Percentiles rank a stretch among this genome's conserved stretches.
Evolutionary conservation across 2,113 vertebrate genomes (phyloP).

Genomic region (Macrotis lagotis): DNA sequence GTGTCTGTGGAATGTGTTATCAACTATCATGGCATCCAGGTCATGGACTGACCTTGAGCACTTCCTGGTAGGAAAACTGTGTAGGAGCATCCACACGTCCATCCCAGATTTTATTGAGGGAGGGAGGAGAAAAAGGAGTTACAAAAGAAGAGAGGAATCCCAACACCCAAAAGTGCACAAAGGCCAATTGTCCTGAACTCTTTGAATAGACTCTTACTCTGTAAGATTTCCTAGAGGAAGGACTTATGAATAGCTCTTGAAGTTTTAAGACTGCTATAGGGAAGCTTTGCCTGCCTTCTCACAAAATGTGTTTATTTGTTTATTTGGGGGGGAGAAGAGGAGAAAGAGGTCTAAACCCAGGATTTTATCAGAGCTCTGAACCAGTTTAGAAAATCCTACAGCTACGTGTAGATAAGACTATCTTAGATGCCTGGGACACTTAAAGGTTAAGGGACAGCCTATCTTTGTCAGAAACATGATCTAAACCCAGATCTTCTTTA

Average conservation of each 20-base stretch:
- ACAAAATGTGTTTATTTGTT: no score
- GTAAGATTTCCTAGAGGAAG: background rate
- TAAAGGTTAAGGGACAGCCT: no score
- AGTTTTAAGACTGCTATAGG: background rate
- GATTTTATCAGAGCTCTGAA: no score
- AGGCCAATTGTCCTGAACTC: background rate
- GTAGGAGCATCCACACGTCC: background rate
- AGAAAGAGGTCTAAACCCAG: no score
- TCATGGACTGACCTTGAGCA: background rate
- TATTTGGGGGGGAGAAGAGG: no score
- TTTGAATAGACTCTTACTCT: background rate
- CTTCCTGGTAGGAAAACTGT: background rate
- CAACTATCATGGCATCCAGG: background rate
- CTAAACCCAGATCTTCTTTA: no score
- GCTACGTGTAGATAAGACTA: no score
- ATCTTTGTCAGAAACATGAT: no score
- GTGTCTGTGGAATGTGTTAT: background rate
- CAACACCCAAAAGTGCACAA: background rate
- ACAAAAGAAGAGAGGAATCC: background rate
- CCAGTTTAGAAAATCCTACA: no score
- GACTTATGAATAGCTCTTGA: background rate
- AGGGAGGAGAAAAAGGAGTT: background rate
- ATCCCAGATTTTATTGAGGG: background rate
- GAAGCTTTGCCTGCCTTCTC: background rate
- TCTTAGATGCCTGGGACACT: no score